These are phyloP conservation scores for Conomelus anceps DNA, from an alignment of 2,888 invertebrate genomes.

Conservation along the genomic window DNA sequence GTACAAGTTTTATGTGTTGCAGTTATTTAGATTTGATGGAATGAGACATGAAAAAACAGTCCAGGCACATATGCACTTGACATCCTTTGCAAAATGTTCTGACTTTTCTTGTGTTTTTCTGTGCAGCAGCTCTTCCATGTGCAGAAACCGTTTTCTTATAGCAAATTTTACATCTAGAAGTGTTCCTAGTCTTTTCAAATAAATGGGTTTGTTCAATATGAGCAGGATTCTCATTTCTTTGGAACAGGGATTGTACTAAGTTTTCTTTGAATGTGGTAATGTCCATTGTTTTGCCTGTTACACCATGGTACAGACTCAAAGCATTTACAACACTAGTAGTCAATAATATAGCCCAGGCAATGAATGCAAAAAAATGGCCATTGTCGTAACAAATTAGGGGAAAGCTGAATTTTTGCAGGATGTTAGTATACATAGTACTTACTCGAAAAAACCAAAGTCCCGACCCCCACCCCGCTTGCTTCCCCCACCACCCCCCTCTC, in stretches of 20 bases:
- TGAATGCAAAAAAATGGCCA: too few relatives aligned
- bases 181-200: not conserved
- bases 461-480: too few relatives aligned
- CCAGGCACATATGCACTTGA: not conserved
- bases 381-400: too few relatives aligned
- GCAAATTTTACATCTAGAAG: not conserved
- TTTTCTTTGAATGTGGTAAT: not conserved
- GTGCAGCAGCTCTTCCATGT: not conserved
- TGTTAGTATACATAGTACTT: too few relatives aligned
- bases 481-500: too few relatives aligned
- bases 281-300: not conserved
- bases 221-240: not conserved
- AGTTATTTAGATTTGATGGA: not conserved
- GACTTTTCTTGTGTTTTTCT: not conserved
- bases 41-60: not conserved
- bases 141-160: not conserved
- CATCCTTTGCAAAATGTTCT: not conserved
- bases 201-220: not conserved
- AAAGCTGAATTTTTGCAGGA: too few relatives aligned
- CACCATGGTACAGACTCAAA: not conserved
- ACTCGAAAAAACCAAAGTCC: too few relatives aligned
- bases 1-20: too few relatives aligned
- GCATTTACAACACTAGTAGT: not conserved
- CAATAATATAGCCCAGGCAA: too few relatives aligned
- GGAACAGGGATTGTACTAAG: not conserved